A percentile compares a stretch with the other conserved stretches of the same genome.
phyloP scores from a whole-genome alignment of 2,113 vertebrate genomes.

The Empidonax alnorum region DNA sequence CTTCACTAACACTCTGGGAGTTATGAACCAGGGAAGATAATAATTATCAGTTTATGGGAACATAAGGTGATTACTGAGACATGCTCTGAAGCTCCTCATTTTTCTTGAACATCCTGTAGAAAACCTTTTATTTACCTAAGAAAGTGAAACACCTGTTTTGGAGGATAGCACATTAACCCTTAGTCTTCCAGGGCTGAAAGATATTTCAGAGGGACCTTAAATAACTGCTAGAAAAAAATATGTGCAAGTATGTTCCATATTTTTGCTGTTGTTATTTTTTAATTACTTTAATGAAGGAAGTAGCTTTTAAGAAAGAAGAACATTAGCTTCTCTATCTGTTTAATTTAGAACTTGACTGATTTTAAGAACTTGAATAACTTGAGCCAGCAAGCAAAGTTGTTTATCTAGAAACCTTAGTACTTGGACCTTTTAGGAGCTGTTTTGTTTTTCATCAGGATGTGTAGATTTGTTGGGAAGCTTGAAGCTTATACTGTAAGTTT shows the following conservation, averaged over 20 bases:
- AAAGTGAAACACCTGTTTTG: background rate
- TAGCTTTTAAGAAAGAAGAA: background rate
- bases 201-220: background rate
- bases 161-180: background rate
- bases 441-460: background rate
- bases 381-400: background rate
- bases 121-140: background rate
- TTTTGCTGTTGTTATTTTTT: background rate
- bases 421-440: background rate
- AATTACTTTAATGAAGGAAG: background rate
- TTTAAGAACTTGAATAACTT: background rate
- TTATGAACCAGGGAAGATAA: background rate
- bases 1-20: background rate
- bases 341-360: background rate
- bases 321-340: background rate
- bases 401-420: background rate
- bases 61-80: background rate
- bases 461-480: background rate
- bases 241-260: background rate
- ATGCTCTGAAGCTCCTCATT: background rate
- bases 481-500: background rate
- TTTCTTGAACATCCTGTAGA: background rate
- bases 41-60: background rate
- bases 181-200: background rate
- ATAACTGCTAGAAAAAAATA: background rate